Base-by-base conservation (phyloP, 2,888 invertebrate species). In the Uloborus plumipes region DNA sequence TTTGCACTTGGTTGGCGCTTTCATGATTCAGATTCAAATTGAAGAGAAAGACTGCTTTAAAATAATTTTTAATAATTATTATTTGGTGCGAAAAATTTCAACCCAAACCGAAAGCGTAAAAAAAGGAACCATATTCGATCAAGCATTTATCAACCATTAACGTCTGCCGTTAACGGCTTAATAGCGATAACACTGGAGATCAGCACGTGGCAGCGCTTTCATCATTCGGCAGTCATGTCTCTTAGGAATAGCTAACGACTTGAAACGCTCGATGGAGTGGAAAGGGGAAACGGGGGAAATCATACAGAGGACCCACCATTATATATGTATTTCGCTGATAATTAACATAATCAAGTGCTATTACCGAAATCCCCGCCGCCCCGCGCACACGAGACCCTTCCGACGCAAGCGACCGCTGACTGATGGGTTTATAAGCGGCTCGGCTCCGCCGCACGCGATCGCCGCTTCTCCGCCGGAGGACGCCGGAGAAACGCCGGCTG, bases 321-420 rank as follows among this genome's bases (percentile, higher is more conserved):
- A 80, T 69, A 39, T 39, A 73, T 73, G 80, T 70, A 81, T 74
- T 74, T 74, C 80, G 64, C 73, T 81, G 70, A 81, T 81, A 81
- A 81, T 81, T 81, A 81, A 74, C 80, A 81, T 81, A 81, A 81
- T 81, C 74, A 81, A 61, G 26, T 49, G 74, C 74, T 74, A 81
- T 81, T 81, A 80, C 59, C 72, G 79, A 59, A 78, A 73, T 73
- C 76, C 69, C 67, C 49, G 51, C 75, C 61, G 49, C 67, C 22
- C 74, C 71, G 71, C 50, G n/a, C n/a, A n/a, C n/a, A 58, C 66
- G 39, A 58, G 16, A 31, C 22, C 49, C 59, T 66, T 49, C 49
- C 69, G 70, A 62, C n/a, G 18, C 65, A 49, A 49, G 59, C 72
- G 18, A 62, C 71, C 71, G 61, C 55, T 71, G 77, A 78, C 62